Evolutionary conservation across 2,888 invertebrate species (phyloP).

Genomic region (Sinodicranocentrus sp.): DNA sequence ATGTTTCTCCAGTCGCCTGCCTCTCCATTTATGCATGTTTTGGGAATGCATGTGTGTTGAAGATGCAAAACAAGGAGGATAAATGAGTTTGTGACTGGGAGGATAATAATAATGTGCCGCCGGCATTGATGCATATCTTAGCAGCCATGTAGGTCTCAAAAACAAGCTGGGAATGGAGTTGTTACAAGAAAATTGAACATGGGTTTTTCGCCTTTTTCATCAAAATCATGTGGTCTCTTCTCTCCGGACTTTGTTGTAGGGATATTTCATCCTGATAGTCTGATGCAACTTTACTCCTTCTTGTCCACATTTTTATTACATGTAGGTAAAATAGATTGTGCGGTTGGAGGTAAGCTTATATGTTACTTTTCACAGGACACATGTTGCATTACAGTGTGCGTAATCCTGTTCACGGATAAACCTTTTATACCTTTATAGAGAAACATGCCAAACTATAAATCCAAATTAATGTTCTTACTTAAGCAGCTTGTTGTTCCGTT

Average conservation of each 20-base stretch:
- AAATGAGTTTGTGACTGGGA: not conserved
- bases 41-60: too few relatives aligned
- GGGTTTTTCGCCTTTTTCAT: not conserved
- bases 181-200: not conserved
- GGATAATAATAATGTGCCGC: too few relatives aligned
- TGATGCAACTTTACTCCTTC: too few relatives aligned
- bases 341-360: not conserved
- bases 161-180: not conserved
- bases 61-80: not conserved
- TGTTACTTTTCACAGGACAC: not conserved
- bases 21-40: not conserved
- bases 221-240: not conserved
- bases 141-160: not conserved
- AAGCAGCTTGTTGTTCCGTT: conserved; percentile 15
- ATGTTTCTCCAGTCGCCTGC: not conserved
- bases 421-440: not conserved
- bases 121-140: conserved; percentile 7
- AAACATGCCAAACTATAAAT: conserved; percentile 18
- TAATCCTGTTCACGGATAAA: conserved; percentile 1
- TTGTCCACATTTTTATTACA: not conserved
- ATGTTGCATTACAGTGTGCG: not conserved
- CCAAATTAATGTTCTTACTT: conserved; percentile 47
- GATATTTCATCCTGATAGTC: not conserved
- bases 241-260: too few relatives aligned
- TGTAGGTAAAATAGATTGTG: not conserved